These are phyloP conservation scores for Anolis sagrei DNA, from an alignment of 2,113 vertebrate genomes.

Conservation along the genomic window DNA sequence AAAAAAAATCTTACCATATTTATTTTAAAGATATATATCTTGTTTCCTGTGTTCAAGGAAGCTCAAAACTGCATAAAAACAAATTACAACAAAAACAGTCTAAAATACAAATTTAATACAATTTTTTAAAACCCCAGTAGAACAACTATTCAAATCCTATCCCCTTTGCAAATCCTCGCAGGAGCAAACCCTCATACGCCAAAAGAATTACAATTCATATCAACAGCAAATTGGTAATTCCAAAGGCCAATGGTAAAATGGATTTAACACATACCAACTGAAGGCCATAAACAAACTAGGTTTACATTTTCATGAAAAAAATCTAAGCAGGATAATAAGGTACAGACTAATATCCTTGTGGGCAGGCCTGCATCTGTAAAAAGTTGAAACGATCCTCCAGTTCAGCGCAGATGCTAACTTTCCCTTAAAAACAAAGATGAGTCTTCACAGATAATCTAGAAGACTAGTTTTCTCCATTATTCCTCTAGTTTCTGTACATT, in stretches of 20 bases:
- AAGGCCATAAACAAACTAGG: not conserved
- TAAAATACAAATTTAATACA: not conserved
- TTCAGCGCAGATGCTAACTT: not conserved
- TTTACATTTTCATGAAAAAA: not conserved
- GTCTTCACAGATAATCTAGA: too few species aligned
- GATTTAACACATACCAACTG: not conserved
- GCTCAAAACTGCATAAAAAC: not conserved
- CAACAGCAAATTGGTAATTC: not conserved
- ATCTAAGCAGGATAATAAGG: not conserved
- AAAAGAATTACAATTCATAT: not conserved
- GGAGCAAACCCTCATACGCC: not conserved
- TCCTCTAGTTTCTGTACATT: not conserved
- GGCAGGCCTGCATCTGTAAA: not conserved
- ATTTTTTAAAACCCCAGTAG: not conserved
- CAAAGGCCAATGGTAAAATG: not conserved
- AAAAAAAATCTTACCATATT: not conserved
- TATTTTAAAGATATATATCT: not conserved
- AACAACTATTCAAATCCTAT: not conserved
- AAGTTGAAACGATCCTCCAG: not conserved
- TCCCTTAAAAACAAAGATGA: not conserved
- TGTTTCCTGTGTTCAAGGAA: not conserved
- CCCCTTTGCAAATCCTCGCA: not conserved
- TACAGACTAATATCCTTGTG: not conserved
- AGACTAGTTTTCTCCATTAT: not conserved
- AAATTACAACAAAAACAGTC: not conserved